Percentiles rank a stretch among this genome's conserved stretches.
Evolutionary conservation across 2,888 invertebrate genomes (phyloP).

Genomic region (Apodemia hepburni): DNA sequence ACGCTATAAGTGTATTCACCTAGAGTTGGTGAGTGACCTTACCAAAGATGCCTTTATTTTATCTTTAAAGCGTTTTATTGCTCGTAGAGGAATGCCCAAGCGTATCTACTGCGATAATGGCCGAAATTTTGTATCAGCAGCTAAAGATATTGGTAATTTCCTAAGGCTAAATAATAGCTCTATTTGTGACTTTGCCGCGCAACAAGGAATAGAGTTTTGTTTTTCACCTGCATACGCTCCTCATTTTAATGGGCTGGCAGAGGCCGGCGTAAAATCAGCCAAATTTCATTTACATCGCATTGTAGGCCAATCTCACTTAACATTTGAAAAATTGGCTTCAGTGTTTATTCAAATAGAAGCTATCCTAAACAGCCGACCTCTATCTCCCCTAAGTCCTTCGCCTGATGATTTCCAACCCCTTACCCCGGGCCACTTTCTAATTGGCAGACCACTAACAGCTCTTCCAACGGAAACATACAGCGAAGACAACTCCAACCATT

Average conservation of each 20-base stretch:
- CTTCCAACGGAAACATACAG: not conserved
- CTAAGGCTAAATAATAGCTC: not conserved
- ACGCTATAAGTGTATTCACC: constrained; percentile 29
- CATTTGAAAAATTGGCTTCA: constrained; percentile 28
- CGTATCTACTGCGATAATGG: constrained; percentile 22
- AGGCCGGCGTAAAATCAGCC: constrained; percentile 25
- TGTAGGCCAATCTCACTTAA: not conserved
- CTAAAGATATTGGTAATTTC: constrained; percentile 13
- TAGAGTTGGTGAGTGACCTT: constrained; percentile 23
- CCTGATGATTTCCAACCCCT: constrained; percentile 29
- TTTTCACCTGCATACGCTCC: constrained; percentile 32
- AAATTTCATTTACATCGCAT: constrained; percentile 3
- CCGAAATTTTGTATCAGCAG: constrained; percentile 17
- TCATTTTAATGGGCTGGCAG: constrained; percentile 26
- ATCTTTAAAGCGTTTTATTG: constrained; percentile 18
- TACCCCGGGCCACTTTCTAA: constrained; percentile 28
- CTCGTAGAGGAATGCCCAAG: constrained; percentile 22
- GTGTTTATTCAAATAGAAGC: constrained; percentile 32
- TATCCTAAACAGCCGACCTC: constrained; percentile 31
- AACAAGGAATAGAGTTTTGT: constrained; percentile 34
- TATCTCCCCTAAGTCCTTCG: constrained; percentile 28
- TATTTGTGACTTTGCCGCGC: constrained; percentile 32
- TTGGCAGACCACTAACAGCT: not conserved
- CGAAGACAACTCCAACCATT: not conserved
- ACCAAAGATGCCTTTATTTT: constrained; percentile 13